Evolutionary conservation across 2,888 invertebrate species (phyloP).

Genomic region (Tetragonula carbonaria): DNA sequence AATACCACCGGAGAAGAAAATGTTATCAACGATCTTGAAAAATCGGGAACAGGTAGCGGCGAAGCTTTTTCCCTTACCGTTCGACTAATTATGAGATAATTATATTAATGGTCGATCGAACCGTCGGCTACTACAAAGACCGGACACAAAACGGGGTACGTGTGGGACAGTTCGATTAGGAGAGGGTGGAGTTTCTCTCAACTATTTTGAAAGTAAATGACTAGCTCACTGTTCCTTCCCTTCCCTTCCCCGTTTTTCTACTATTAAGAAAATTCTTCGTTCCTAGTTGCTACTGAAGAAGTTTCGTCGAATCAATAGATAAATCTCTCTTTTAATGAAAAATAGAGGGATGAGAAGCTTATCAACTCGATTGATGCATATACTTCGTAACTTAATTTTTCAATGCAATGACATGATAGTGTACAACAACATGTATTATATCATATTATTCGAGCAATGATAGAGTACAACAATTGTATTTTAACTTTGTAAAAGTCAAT

Average conservation of each 20-base stretch:
- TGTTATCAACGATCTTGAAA: constrained; percentile 47
- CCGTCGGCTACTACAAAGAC: constrained; percentile 68
- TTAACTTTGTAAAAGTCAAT: background rate
- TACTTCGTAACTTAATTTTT: background rate
- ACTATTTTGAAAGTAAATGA: constrained; percentile 18
- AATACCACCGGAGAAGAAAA: constrained; percentile 40
- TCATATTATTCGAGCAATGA: too few relatives aligned
- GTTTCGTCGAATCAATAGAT: background rate
- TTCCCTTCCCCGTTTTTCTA: background rate
- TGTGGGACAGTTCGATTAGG: constrained; percentile 49
- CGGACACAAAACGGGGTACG: constrained; percentile 28
- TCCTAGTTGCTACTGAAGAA: constrained; percentile 4
- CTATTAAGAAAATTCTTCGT: constrained; percentile 7
- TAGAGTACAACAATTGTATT: too few relatives aligned
- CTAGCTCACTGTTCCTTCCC: constrained; percentile 15
- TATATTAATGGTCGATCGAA: constrained; percentile 70
- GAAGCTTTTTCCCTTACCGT: constrained; percentile 34
- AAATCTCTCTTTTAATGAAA: background rate
- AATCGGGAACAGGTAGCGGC: constrained; percentile 64
- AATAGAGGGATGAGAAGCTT: background rate
- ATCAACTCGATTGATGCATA: background rate
- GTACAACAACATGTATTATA: too few relatives aligned
- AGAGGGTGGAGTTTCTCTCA: constrained; percentile 27
- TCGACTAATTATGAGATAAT: constrained; percentile 72
- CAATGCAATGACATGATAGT: background rate